A percentile compares a stretch with the other conserved stretches of the same genome.
Evolutionary conservation across 2,113 vertebrate genomes (phyloP).

Genomic region (Turnix velox): DNA sequence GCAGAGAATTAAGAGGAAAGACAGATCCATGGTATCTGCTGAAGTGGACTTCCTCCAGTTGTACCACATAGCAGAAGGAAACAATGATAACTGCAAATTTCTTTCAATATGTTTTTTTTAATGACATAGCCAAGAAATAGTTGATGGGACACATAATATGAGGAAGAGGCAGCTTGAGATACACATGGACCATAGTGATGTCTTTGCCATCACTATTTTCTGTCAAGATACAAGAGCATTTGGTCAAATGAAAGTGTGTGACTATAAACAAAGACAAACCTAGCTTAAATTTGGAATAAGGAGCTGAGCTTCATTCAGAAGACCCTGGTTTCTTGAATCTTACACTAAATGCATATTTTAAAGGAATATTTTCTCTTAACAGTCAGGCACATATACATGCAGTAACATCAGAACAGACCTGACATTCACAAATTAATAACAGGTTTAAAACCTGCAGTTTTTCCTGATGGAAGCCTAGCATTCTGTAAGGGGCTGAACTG

Average conservation of each 20-base stretch:
- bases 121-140: not conserved
- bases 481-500: not conserved
- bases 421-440: not conserved
- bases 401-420: not conserved
- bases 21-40: not conserved
- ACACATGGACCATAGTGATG: not conserved
- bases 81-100: not conserved
- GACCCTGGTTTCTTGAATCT: not conserved
- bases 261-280: not conserved
- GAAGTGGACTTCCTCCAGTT: not conserved
- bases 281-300: not conserved
- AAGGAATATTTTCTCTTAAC: not conserved
- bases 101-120: not conserved
- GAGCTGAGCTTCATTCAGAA: not conserved
- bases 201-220: not conserved
- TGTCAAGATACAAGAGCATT: not conserved
- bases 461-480: not conserved
- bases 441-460: not conserved
- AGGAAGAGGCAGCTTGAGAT: not conserved
- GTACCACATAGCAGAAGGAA: not conserved
- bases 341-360: not conserved
- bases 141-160: not conserved
- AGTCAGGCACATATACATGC: not conserved
- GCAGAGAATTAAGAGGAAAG: not conserved
- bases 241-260: not conserved